phyloP scores from a whole-genome alignment of 2,113 vertebrate genomes.

The Tetrao urogallus region DNA sequence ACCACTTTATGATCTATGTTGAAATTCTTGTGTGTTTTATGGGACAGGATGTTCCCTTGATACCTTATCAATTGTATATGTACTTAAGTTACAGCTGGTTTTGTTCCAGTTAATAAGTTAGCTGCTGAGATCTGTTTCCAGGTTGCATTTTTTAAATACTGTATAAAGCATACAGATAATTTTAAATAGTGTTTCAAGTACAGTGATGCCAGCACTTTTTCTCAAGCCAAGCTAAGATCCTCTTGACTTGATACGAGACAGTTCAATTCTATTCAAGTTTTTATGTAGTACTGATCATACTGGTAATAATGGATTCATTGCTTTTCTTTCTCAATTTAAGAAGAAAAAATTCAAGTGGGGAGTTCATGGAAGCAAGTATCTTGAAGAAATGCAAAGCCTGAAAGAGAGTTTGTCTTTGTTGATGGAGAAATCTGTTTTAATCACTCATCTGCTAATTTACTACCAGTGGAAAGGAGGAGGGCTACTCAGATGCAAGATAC shows the following conservation, averaged over 20 bases:
- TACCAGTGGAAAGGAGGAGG: not conserved
- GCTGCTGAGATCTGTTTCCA: not conserved
- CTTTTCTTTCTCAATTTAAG: not conserved
- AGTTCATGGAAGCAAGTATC: not conserved
- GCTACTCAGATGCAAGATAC: not conserved
- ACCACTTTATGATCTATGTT: not conserved
- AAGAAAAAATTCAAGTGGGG: no score
- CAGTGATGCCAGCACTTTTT: not conserved
- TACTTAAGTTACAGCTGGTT: not conserved
- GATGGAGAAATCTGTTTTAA: not conserved
- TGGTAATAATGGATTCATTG: rapidly evolving
- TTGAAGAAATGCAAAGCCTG: not conserved
- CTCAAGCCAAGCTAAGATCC: not conserved
- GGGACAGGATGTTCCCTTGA: not conserved
- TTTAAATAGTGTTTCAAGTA: not conserved
- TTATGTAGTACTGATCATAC: not conserved
- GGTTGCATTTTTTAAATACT: not conserved
- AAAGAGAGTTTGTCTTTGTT: not conserved
- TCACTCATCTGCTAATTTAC: not conserved
- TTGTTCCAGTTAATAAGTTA: not conserved
- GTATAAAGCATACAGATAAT: not conserved
- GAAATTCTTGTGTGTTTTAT: not conserved
- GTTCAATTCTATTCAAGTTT: not conserved
- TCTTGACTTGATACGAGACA: not conserved
- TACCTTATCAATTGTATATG: not conserved